Conservation (phyloP, 2,888 invertebrate genomes). For the Caenorhabditis sp. region DNA sequence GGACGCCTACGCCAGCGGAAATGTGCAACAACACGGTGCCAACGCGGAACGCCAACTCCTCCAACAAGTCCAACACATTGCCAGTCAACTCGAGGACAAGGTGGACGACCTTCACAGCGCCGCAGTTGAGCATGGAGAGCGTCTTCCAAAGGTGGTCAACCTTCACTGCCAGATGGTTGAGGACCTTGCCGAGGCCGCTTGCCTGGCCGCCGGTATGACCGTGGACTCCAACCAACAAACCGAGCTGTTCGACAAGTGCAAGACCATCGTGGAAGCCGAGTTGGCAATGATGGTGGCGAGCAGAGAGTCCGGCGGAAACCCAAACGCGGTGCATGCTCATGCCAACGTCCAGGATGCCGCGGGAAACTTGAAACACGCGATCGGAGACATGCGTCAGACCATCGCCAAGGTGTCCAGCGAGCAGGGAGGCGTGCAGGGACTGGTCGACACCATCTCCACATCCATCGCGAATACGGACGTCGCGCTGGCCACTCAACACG, state of each 20-base stretch:
- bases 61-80: slow-evolving; percentile 90
- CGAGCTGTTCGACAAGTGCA: slow-evolving; percentile 88
- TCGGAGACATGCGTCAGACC: slow-evolving; percentile 88
- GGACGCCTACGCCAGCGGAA: slow-evolving; percentile 62
- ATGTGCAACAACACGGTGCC: slow-evolving; percentile 56
- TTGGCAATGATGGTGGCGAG: slow-evolving; percentile 89
- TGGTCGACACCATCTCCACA: slow-evolving; percentile 88
- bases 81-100: slow-evolving; percentile 90
- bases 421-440: slow-evolving; percentile 75
- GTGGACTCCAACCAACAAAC: slow-evolving; percentile 86
- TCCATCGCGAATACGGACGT: slow-evolving; percentile 87
- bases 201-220: slow-evolving; percentile 85
- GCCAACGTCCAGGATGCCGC: slow-evolving; percentile 91
- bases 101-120: slow-evolving; percentile 74
- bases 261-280: slow-evolving; percentile 94
- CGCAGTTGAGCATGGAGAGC: slow-evolving; percentile 89
- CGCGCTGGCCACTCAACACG: slow-evolving; percentile 53
- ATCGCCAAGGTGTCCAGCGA: slow-evolving; percentile 74
- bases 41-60: slow-evolving; percentile 85
- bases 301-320: slow-evolving; percentile 93
- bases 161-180: slow-evolving; percentile 87
- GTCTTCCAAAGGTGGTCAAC: slow-evolving; percentile 90
- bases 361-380: slow-evolving; percentile 89
- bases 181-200: slow-evolving; percentile 90
- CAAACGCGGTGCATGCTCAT: slow-evolving; percentile 88